These are phyloP conservation scores for Momotus momota DNA, from an alignment of 2,797 vertebrate genomes.

Conservation along the genomic window DNA sequence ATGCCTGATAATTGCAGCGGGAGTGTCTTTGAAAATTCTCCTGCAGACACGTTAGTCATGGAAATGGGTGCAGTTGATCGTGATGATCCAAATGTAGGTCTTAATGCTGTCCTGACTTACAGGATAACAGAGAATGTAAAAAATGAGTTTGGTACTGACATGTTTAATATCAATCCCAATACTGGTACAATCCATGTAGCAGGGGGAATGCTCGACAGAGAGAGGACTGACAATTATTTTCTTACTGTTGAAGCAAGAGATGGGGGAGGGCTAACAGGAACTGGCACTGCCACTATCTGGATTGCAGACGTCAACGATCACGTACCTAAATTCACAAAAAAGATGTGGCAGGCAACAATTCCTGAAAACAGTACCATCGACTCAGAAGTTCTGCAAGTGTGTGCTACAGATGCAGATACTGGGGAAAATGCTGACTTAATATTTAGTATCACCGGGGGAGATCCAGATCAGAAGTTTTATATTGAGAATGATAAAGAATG, in stretches of 20 bases:
- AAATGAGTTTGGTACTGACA: constrained; percentile 76
- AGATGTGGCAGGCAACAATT: constrained; percentile 79
- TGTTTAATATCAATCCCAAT: constrained; percentile 85
- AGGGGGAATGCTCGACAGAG: constrained; percentile 83
- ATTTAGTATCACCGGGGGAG: constrained; percentile 87
- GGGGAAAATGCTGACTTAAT: constrained; percentile 87
- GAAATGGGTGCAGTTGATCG: constrained; percentile 89
- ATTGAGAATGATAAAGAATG: constrained; percentile 85
- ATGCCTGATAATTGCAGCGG: constrained; percentile 85
- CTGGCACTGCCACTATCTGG: constrained; percentile 86
- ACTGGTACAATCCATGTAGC: constrained; percentile 86
- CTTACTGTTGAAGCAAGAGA: constrained; percentile 89
- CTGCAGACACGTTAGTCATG: constrained; percentile 85
- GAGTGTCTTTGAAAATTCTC: constrained; percentile 86
- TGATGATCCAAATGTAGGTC: constrained; percentile 87
- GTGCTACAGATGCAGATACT: constrained; percentile 84
- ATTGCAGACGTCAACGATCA: constrained; percentile 89
- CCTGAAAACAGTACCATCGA: constrained; percentile 85
- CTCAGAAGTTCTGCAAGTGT: constrained; percentile 83
- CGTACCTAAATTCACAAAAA: constrained; percentile 82
- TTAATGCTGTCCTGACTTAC: constrained; percentile 89
- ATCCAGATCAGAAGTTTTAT: constrained; percentile 90
- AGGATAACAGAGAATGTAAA: constrained; percentile 83
- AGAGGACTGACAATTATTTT: constrained; percentile 83
- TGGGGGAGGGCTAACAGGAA: constrained; percentile 88